phyloP scores from a whole-genome alignment of 2,888 invertebrate genomes.

The Eupeodes luniger region DNA sequence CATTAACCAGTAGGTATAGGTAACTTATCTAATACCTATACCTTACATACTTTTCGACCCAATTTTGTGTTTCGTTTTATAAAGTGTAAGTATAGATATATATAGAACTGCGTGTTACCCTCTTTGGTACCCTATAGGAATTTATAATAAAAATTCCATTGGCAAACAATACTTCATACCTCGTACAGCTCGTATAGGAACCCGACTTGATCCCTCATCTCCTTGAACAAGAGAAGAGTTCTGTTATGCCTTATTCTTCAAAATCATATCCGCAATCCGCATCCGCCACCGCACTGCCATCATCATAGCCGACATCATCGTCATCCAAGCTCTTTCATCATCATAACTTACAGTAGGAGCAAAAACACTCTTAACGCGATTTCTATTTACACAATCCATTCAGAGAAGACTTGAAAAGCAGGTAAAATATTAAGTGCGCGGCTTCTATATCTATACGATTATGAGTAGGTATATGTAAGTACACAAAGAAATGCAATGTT shows the following conservation, averaged over 20 bases:
- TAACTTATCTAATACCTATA: background rate
- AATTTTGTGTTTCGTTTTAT: slow-evolving; percentile 39
- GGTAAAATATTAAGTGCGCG: slow-evolving; percentile 73
- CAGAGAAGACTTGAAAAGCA: slow-evolving; percentile 63
- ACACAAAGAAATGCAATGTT: slow-evolving; percentile 58
- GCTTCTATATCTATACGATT: slow-evolving; percentile 25
- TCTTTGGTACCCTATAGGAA: slow-evolving; percentile 45
- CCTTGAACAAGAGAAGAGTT: slow-evolving; percentile 24
- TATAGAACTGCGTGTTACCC: slow-evolving; percentile 59
- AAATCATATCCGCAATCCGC: slow-evolving; percentile 3
- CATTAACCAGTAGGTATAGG: slow-evolving; percentile 16
- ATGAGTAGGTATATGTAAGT: background rate
- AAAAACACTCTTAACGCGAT: slow-evolving; percentile 56
- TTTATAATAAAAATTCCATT: slow-evolving; percentile 74
- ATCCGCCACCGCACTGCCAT: background rate
- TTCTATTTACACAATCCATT: slow-evolving; percentile 66
- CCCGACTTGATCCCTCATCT: slow-evolving; percentile 24
- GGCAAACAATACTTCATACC: slow-evolving; percentile 52
- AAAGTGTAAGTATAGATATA: slow-evolving; percentile 8
- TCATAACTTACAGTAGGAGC: slow-evolving; percentile 48
- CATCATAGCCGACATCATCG: slow-evolving; percentile 10
- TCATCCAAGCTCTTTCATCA: slow-evolving; percentile 22
- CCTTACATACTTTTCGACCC: slow-evolving; percentile 59
- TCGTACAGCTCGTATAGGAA: background rate
- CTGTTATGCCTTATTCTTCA: slow-evolving; percentile 31